Base-by-base conservation (phyloP, 2,113 vertebrate species). In the Notarius lentiginosus region DNA sequence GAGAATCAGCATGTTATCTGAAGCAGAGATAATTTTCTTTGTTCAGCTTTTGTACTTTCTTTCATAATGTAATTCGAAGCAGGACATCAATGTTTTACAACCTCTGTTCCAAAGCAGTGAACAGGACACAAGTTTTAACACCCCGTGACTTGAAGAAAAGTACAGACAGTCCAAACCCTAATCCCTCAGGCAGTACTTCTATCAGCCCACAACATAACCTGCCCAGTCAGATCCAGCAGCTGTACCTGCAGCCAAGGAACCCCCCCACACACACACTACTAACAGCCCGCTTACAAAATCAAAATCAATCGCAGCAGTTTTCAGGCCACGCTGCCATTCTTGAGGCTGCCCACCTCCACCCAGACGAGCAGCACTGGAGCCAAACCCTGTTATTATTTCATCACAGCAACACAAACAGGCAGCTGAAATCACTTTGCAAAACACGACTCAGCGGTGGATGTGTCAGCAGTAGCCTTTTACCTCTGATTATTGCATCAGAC, bases 381-480 rank as follows among this genome's bases (percentile, higher is more conserved):
- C 70, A 12, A 18, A 87, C 34, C 86, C 86, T 83, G 70, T 83
- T 82, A 87, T 87, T 87, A 87, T 83, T 87, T 65, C 80, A 83
- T 87, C 81, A 87, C 24, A 83, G 55, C 20, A 49, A 76, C 86
- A 65, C 56, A 87, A 76, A 87, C 70, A 83, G 56, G 61, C 65
- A 58, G 47, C 84, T 65, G 66, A 82, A 75, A 82, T 76, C 55
- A 87, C 86, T 87, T 51, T 84, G 53, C 51, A 58, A 84, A 72
- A 73, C 14, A 61, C 15, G 22, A 47, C 30, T 72, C 85, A 20
- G 30, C 51, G 12, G 84, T 20, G 60, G 84, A 77, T 22, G 85
- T 72, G 66, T 68, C 85, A 80, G 85, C 30, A 41, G 47, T 60
- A 79, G 84, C 24, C 24, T 11, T 80, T 81, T 56, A 73, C 83